Evolutionary conservation across 2,888 invertebrate genomes (phyloP).

Genomic region (Nephrotoma guestfalica): DNA sequence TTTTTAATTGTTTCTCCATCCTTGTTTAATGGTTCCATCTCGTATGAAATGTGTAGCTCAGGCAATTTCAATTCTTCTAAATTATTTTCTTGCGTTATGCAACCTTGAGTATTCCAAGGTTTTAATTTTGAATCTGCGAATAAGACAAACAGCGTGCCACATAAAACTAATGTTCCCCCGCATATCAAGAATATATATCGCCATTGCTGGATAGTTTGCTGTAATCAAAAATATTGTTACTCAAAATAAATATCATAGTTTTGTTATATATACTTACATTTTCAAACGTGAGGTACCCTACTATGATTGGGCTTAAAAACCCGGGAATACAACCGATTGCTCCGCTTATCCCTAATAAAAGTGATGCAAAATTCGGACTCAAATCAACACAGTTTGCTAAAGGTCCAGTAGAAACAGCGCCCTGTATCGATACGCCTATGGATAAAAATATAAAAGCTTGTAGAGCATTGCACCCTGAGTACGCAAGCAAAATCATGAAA

Average conservation of each 20-base stretch:
- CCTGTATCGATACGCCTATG: conserved; percentile 46
- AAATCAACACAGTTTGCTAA: conserved; percentile 51
- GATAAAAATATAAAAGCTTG: conserved; percentile 45
- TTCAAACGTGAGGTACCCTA: conserved; percentile 43
- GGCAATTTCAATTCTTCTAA: background rate
- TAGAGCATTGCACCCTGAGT: conserved; percentile 44
- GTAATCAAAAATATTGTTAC: conserved; percentile 10
- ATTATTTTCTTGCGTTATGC: background rate
- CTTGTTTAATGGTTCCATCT: background rate
- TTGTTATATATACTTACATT: conserved; percentile 38
- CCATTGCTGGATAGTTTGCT: conserved; percentile 48
- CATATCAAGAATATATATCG: conserved; percentile 43
- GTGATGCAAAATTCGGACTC: conserved; percentile 43
- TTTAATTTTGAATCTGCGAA: conserved; percentile 42
- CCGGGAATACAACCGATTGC: conserved; percentile 41
- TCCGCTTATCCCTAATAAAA: conserved; percentile 45
- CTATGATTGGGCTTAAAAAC: conserved; percentile 45
- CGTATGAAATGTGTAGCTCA: background rate
- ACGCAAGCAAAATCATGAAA: conserved; percentile 32
- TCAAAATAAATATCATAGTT: background rate
- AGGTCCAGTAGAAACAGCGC: conserved; percentile 50
- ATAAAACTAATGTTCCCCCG: conserved; percentile 34
- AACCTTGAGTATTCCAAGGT: conserved; percentile 36
- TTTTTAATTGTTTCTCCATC: background rate
- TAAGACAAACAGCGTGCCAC: conserved; percentile 37